Evolutionary conservation across 1,140 invertebrate genomes (phyloP), one percentile per base, ranked within the genome.

Genomic region (Drosophila biarmipes): DNA sequence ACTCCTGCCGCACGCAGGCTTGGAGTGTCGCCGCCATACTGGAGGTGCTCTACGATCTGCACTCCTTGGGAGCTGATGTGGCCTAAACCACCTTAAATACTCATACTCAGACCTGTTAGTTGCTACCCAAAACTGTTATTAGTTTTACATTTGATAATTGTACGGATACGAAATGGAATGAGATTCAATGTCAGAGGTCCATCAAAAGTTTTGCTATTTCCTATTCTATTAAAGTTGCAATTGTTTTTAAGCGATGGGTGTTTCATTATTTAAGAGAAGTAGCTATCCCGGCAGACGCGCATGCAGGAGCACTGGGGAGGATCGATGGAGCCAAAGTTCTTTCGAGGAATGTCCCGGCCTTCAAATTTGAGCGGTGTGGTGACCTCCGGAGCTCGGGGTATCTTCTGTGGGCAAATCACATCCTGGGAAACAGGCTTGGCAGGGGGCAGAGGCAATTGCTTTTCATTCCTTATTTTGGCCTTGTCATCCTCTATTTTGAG

Each of bases 1-100:
- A 96, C 87, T 98, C 98, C 72, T 99, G 98, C 92, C 94, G 95
- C 64, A 97, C 98, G 19, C 99, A 99, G 93, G 98, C 98, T 0
- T 99, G 99, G 99, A 98, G 98, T 92, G 95, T 97, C 80, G 96
- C 95, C 8, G 94, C 95, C 59, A 93, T 98, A 49, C 91, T 99
- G 38, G 98, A 99, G 93, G 90, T 91, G n/a, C 77, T 91, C 8
- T 55, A 80, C 53, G 90, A 91, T 68, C 68, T 91, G 34, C 90
- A 91, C 64, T 51, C 76, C 7, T 52, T 91, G 51, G 90, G 90
- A n/a, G 90, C 78, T 0, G 90, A 91, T 51, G 72, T 90, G 46
- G 72, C 72, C 14, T 74, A 74, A 17, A n/a, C 15, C 21, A 63
- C 31, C 62, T 7, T 29, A 38, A 21, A 40, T 55, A 55, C 53